A percentile compares a stretch with the other conserved stretches of the same genome.
Evolutionary conservation across 2,113 vertebrate species (phyloP).

Genomic region (Etheostoma cragini): DNA sequence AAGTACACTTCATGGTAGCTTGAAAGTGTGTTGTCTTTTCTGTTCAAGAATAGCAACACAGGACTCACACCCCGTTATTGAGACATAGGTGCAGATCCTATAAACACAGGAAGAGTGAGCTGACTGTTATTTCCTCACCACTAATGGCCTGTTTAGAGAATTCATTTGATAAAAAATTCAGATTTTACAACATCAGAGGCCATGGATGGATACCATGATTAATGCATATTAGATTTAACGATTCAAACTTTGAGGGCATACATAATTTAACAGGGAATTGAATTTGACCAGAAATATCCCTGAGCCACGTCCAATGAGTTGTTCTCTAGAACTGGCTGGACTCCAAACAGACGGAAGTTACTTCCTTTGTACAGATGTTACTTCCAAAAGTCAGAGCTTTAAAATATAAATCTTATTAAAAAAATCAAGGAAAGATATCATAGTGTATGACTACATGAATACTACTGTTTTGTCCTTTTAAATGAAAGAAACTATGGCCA

Average conservation of each 20-base stretch:
- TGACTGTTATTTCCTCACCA: not conserved
- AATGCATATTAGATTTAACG: slow-evolving; percentile 30
- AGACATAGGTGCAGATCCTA: not conserved
- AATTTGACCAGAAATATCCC: slow-evolving; percentile 9
- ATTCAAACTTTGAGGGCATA: slow-evolving; percentile 22
- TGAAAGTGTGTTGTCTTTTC: not conserved
- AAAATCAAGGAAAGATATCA: not conserved
- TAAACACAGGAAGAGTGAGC: not conserved
- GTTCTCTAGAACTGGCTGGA: not conserved
- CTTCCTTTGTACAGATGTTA: not conserved
- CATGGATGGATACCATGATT: slow-evolving; percentile 21
- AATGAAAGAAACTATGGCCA: slow-evolving; percentile 10
- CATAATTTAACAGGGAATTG: slow-evolving; percentile 31
- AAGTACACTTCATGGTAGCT: slow-evolving; percentile 5
- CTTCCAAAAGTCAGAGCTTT: not conserved
- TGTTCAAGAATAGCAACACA: slow-evolving; percentile 5
- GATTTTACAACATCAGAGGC: slow-evolving; percentile 15
- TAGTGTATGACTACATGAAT: not conserved
- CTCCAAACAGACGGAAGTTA: not conserved
- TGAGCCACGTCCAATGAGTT: not conserved
- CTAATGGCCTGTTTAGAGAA: slow-evolving; percentile 20
- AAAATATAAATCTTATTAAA: not conserved
- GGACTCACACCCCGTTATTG: not conserved
- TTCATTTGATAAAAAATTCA: slow-evolving; percentile 22
- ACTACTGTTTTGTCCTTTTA: not conserved